phyloP scores from a whole-genome alignment of 2,113 vertebrate species.

The Phainopepla nitens region DNA sequence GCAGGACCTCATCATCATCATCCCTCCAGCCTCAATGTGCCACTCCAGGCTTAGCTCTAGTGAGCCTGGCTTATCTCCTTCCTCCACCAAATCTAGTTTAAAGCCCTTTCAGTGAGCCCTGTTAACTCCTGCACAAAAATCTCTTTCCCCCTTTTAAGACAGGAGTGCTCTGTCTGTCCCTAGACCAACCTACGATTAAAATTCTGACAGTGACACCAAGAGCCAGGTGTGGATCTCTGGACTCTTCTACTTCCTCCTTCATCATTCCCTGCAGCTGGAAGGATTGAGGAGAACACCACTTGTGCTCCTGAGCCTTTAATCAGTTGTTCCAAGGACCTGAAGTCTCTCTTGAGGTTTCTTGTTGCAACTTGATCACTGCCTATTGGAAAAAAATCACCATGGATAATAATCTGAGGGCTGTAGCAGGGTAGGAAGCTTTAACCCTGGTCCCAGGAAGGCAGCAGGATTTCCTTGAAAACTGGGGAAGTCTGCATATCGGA shows the following conservation, averaged over 20 bases:
- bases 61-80: not conserved
- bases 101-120: not conserved
- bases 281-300: not conserved
- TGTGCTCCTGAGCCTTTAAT: not conserved
- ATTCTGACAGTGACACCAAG: not conserved
- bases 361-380: not conserved
- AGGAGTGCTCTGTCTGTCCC: not conserved
- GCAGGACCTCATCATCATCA: not conserved
- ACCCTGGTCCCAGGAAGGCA: not conserved
- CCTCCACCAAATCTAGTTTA: not conserved
- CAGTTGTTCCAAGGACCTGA: not conserved
- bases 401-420: not conserved
- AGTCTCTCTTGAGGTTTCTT: not conserved
- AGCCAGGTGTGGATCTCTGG: not conserved
- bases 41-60: not conserved
- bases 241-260: not conserved
- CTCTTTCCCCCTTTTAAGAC: not conserved
- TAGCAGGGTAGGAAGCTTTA: not conserved
- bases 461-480: not conserved
- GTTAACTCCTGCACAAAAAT: not conserved
- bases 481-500: not conserved
- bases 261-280: not conserved
- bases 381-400: not conserved
- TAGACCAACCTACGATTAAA: not conserved
- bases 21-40: rapidly evolving